Evolutionary conservation across 2,113 vertebrate genomes (phyloP).

Genomic region (Pipra filicauda): DNA sequence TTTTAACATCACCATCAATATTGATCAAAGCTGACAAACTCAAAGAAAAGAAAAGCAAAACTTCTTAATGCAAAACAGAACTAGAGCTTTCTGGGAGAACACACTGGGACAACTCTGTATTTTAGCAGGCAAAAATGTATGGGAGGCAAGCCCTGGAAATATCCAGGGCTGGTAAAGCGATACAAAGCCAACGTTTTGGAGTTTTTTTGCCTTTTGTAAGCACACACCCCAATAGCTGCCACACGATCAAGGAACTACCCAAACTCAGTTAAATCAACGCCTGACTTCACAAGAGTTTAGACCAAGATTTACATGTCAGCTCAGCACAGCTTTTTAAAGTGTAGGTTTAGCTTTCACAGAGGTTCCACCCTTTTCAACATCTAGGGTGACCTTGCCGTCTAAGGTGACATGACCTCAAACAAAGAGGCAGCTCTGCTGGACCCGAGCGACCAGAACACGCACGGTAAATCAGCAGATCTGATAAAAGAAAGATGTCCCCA

Average conservation of each 20-base stretch:
- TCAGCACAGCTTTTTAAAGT: background rate
- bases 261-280: background rate
- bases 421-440: background rate
- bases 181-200: background rate
- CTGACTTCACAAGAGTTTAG: background rate
- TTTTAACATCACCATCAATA: background rate
- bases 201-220: background rate
- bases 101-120: background rate
- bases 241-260: background rate
- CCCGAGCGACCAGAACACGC: background rate
- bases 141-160: background rate
- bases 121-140: background rate
- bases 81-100: background rate
- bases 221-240: background rate
- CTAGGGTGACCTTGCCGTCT: background rate
- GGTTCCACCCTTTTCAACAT: background rate
- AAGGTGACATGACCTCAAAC: background rate
- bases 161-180: background rate
- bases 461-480: accelerated
- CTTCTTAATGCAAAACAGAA: background rate
- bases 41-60: background rate
- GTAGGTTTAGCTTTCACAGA: background rate
- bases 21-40: background rate
- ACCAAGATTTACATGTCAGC: background rate
- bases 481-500: background rate